Conservation (phyloP, 2,888 invertebrate species). For the Malacosoma neustria region DNA sequence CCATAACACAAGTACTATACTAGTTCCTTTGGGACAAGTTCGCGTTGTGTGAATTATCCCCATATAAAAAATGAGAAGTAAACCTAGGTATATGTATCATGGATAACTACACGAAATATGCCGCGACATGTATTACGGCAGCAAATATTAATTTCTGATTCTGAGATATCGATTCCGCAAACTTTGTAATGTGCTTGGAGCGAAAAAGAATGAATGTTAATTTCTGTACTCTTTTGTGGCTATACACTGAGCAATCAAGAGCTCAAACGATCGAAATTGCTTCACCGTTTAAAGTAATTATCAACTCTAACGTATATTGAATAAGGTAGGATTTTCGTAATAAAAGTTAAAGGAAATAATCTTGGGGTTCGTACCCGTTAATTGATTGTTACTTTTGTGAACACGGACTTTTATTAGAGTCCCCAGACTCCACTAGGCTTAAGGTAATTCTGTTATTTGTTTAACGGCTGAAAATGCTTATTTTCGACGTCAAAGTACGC, state of each 20-base stretch:
- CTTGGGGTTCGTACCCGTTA: slow-evolving; percentile 26
- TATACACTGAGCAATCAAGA: slow-evolving; percentile 10
- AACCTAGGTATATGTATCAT: too few species aligned
- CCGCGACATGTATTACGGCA: too few species aligned
- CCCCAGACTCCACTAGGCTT: slow-evolving; percentile 6
- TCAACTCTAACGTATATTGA: slow-evolving; percentile 8
- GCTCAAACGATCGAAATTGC: slow-evolving; percentile 1
- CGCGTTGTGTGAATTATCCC: too few species aligned
- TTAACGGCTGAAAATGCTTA: slow-evolving; percentile 12
- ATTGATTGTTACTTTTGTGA: slow-evolving; percentile 44
- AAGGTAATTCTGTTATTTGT: slow-evolving; percentile 13
- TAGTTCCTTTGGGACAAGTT: too few species aligned
- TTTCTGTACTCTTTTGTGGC: slow-evolving; percentile 4
- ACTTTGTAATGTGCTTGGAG: too few species aligned
- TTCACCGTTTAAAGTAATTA: neutral
- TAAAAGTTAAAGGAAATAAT: slow-evolving; percentile 23
- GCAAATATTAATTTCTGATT: too few species aligned
- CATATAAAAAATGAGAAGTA: too few species aligned
- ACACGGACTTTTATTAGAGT: slow-evolving; percentile 28
- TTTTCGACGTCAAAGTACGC: too few species aligned
- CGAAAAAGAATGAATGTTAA: too few species aligned
- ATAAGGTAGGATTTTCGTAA: slow-evolving; percentile 5
- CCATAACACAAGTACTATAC: too few species aligned
- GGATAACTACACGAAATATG: too few species aligned
- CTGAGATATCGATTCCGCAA: too few species aligned